Evolutionary conservation across 2,888 invertebrate species (phyloP).

Genomic region (Pimpla rufipes): DNA sequence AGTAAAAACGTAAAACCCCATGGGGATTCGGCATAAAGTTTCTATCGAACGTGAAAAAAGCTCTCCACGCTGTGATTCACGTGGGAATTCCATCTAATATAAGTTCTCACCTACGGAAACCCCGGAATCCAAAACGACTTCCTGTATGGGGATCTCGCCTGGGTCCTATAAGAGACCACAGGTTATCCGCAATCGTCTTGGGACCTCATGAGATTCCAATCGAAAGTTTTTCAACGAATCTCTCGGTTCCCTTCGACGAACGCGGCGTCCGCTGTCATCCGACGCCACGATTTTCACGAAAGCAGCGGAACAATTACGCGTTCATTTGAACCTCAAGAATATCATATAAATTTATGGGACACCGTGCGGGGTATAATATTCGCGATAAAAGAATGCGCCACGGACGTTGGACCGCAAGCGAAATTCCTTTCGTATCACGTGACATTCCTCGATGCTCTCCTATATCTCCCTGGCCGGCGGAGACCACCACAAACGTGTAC

Average conservation of each 20-base stretch:
- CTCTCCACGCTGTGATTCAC: neutral
- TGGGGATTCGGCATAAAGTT: neutral
- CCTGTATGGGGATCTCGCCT: neutral
- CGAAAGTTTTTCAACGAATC: neutral
- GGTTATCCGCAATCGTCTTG: neutral
- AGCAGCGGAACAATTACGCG: neutral
- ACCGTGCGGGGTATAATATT: neutral
- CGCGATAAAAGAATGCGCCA: neutral
- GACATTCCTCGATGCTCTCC: neutral
- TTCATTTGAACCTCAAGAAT: neutral
- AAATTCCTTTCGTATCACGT: constrained; percentile 8
- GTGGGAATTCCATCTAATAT: neutral
- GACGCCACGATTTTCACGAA: neutral
- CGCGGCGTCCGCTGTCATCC: neutral
- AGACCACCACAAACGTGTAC: neutral
- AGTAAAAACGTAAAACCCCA: neutral
- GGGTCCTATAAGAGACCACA: neutral
- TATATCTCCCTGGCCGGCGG: neutral
- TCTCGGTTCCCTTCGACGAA: neutral
- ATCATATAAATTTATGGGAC: neutral
- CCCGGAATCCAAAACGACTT: neutral
- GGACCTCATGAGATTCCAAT: constrained; percentile 5
- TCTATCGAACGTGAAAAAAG: neutral
- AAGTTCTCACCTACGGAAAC: neutral
- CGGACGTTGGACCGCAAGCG: neutral